These are phyloP conservation scores for Leptoclinus maculatus DNA, from an alignment of 2,797 vertebrate species.

Conservation along the genomic window DNA sequence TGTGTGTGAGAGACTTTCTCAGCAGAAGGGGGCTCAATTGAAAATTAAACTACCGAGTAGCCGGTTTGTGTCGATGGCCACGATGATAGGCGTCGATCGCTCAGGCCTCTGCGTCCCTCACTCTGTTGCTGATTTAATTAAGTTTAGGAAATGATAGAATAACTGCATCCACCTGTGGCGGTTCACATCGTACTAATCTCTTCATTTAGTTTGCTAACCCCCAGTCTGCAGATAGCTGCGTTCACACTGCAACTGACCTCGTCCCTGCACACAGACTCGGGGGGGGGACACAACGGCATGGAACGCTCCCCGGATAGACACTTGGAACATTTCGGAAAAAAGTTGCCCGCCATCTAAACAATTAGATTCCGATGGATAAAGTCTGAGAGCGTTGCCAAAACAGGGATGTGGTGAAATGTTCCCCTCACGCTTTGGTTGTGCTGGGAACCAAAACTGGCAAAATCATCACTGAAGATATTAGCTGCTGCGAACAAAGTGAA, in stretches of 20 bases:
- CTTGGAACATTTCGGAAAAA: slow-evolving; percentile 11
- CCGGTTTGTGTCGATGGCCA: slow-evolving; percentile 32
- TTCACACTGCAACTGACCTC: slow-evolving; percentile 66
- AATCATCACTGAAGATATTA: slow-evolving; percentile 22
- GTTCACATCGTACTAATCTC: slow-evolving; percentile 65
- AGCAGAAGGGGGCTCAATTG: slow-evolving; percentile 41
- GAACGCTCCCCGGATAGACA: slow-evolving; percentile 25
- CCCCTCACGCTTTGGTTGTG: slow-evolving; percentile 9
- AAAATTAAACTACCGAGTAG: slow-evolving; percentile 62
- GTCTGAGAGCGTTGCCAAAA: slow-evolving; percentile 17
- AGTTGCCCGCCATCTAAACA: slow-evolving; percentile 34
- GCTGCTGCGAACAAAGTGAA: slow-evolving; percentile 9
- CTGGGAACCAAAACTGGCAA: slow-evolving; percentile 19
- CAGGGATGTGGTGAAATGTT: slow-evolving; percentile 12
- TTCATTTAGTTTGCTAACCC: slow-evolving; percentile 62
- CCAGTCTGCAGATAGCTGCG: slow-evolving; percentile 64
- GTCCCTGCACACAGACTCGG: background rate
- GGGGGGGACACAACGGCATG: background rate
- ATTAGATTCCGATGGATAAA: slow-evolving; percentile 30
- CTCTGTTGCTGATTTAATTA: slow-evolving; percentile 69
- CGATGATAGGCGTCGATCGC: slow-evolving; percentile 40
- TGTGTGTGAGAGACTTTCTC: background rate
- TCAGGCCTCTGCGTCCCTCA: slow-evolving; percentile 18
- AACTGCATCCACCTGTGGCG: slow-evolving; percentile 73
- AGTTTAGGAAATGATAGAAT: slow-evolving; percentile 76